Percentiles rank a stretch among this genome's conserved stretches.
Evolutionary conservation across 35 echinoderm and acorn worm species (phyloP).

Genomic region (Heliocidaris erythrogramma): DNA sequence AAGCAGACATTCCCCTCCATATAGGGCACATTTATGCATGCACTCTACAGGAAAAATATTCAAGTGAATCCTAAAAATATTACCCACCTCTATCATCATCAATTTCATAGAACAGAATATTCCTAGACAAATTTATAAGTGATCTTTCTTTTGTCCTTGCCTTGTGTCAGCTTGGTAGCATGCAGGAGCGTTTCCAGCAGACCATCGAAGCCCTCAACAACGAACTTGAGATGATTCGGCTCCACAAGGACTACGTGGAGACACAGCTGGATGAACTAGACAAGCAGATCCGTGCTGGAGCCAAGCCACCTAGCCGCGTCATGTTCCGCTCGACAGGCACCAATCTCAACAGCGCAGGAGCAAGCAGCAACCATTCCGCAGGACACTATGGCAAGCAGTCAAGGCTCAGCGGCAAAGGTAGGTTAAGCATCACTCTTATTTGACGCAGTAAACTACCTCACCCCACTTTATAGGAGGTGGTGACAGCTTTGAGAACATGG

Average conservation of each 20-base stretch:
- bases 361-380: background rate
- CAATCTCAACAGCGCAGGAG: background rate
- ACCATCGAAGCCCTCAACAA: constrained; percentile 82
- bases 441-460: too few species aligned
- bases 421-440: background rate
- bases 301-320: constrained; percentile 78
- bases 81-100: too few species aligned
- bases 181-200: constrained; percentile 81
- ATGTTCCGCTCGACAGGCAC: constrained; percentile 34
- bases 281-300: constrained; percentile 28
- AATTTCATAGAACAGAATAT: too few species aligned
- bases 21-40: too few species aligned
- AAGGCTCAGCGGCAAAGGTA: constrained; percentile 80
- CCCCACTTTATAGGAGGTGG: background rate
- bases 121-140: too few species aligned
- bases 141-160: background rate
- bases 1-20: too few species aligned
- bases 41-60: too few species aligned
- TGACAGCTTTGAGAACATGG: constrained; percentile 85
- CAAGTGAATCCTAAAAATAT: too few species aligned
- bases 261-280: constrained; percentile 74
- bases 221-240: constrained; percentile 86
- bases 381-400: constrained; percentile 61
- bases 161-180: background rate
- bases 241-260: constrained; percentile 82